Base-by-base conservation (phyloP, 2,797 vertebrate species). In the Fringilla coelebs region DNA sequence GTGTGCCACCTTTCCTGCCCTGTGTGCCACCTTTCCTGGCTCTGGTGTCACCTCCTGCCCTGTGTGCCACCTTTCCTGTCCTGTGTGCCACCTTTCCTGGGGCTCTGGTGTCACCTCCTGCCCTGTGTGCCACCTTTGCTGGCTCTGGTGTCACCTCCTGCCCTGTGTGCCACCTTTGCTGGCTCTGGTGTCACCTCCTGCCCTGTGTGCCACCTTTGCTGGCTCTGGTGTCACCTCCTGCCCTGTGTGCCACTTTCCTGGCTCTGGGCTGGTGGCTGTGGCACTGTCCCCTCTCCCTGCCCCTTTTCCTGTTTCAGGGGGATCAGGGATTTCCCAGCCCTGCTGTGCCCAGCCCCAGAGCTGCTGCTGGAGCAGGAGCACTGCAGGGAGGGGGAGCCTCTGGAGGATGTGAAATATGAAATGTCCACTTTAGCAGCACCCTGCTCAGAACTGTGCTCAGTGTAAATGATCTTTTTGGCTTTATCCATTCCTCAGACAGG, bases 321-420 rank as follows among this genome's bases (percentile, higher is more conserved):
- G 92, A 95, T 96, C 94, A 65, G 77, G 5, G 71, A 46, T 96
- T 91, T 8, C 57, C 90, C 14, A 94, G n/a, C 81, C 85, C 84
- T 89, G 85, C 79, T 57, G 80, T 6, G n/a, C 54, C 86, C 86
- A 96, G 93, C 86, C 91, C 93, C 40, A 4, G 19, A 82, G 71
- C 81, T 71, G 25, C 80, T 21, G 84, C 90, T 38, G 82, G 58
- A 81, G 28, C 57, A 1, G 26, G 61, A 86, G 84, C 2, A 0
- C 38, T 20, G 0, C 0, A 0, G 13, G 21, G 17, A 34, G 8
- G 9, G 21, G 26, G 9, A 48, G 13, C 41, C 46, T 25, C 1
- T 1, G 8, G 66, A 10, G 46, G 40, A 40, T 2, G 17, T 10
- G n/a, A 5, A 78, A 75, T 14, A 1, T 1, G 41, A 49, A 57